Conservation (phyloP, 2,113 vertebrate genomes). For the Anolis carolinensis region DNA sequence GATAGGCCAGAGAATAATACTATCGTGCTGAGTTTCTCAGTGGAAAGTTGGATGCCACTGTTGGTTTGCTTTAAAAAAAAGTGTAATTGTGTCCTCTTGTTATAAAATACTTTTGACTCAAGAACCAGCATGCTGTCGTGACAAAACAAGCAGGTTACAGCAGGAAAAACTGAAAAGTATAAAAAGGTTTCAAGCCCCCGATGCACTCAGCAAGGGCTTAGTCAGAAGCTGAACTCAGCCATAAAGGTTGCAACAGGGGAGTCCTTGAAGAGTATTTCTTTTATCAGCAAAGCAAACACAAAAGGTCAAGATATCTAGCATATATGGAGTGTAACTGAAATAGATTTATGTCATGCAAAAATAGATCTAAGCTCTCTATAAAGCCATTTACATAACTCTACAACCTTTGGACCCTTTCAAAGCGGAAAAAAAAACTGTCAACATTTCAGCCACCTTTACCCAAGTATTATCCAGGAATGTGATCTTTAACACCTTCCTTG, state of each 20-base stretch:
- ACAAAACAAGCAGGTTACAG: conserved; percentile 4
- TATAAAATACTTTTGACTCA: conserved; percentile 1
- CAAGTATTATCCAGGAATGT: neutral
- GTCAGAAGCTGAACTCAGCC: neutral
- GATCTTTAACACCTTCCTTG: neutral
- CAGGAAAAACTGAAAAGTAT: neutral
- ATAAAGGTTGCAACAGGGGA: conserved; percentile 36
- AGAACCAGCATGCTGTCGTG: neutral
- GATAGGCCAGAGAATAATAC: neutral
- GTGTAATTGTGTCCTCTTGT: neutral
- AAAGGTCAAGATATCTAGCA: neutral
- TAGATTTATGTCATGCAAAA: neutral
- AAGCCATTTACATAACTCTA: neutral
- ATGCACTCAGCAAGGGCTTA: conserved; percentile 21
- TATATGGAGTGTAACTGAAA: neutral
- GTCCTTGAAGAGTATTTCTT: neutral
- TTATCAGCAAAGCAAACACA: neutral
- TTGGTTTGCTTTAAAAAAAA: neutral
- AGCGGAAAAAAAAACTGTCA: neutral
- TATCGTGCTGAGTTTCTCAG: neutral
- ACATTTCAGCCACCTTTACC: neutral
- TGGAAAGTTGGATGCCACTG: neutral
- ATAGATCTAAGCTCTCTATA: neutral
- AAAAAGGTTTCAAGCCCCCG: conserved; percentile 42
- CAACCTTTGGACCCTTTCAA: neutral